Conservation (phyloP, 2,888 invertebrate genomes). For the Abrostola triplasia region DNA sequence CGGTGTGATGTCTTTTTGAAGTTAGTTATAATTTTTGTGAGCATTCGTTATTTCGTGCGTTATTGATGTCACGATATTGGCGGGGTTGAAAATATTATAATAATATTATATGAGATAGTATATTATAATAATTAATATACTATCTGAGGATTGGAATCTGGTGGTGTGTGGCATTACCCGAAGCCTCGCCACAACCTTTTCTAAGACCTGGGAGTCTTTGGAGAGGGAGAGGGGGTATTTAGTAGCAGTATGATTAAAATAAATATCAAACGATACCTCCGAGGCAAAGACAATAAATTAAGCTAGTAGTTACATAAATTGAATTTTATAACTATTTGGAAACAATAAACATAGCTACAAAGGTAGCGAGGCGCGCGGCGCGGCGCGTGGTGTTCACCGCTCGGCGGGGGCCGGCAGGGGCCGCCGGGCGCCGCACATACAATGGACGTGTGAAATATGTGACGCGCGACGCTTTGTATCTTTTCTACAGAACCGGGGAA, state of each 20-base stretch:
- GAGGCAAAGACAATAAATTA: too few species aligned
- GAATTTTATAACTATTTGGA: too few species aligned
- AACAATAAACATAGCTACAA: too few species aligned
- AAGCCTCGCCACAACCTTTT: background rate
- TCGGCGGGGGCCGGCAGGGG: too few species aligned
- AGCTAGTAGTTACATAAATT: too few species aligned
- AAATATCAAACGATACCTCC: too few species aligned
- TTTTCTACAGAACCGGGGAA: slow-evolving; percentile 35
- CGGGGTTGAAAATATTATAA: slow-evolving; percentile 55
- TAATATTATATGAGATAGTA: too few species aligned
- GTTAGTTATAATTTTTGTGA: slow-evolving; percentile 57
- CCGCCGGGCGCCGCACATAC: too few species aligned
- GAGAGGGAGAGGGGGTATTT: too few species aligned
- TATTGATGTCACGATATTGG: slow-evolving; percentile 64
- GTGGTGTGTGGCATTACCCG: slow-evolving; percentile 11
- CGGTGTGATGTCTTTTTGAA: slow-evolving; percentile 34
- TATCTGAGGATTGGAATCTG: slow-evolving; percentile 21
- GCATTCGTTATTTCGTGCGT: slow-evolving; percentile 58
- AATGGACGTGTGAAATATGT: slow-evolving; percentile 32
- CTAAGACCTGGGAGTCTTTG: background rate
- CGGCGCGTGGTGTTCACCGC: too few species aligned
- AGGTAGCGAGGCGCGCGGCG: background rate
- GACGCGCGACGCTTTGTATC: slow-evolving; percentile 20
- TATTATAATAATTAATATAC: slow-evolving; percentile 50
- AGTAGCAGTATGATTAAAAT: too few species aligned